Percentiles rank a stretch among this genome's conserved stretches.
These are phyloP conservation scores for Hirtodrosophila trivittata DNA, from an alignment of 2,888 invertebrate genomes.

Conservation along the genomic window DNA sequence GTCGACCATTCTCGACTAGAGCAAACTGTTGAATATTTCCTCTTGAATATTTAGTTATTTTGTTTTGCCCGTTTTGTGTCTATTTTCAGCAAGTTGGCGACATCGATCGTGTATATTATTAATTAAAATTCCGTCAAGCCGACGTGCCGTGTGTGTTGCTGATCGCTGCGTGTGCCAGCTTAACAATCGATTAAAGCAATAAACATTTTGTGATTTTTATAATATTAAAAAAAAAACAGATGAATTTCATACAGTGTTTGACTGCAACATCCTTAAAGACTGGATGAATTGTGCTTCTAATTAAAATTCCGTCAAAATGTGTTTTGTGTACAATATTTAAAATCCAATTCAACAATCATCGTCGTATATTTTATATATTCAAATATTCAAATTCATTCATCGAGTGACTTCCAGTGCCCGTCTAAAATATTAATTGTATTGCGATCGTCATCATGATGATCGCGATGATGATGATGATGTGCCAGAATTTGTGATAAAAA, in stretches of 20 bases:
- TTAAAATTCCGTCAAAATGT: conserved; percentile 18
- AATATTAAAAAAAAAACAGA: neutral
- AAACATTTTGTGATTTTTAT: neutral
- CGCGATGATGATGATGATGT: conserved; percentile 35
- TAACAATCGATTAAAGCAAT: neutral
- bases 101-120: conserved; percentile 69
- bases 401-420: conserved; percentile 48
- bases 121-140: conserved; percentile 73
- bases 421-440: conserved; percentile 49
- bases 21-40: conserved; percentile 1
- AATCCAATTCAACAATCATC: conserved; percentile 50
- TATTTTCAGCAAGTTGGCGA: conserved; percentile 73
- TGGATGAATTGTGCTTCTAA: neutral
- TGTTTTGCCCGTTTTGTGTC: conserved; percentile 52
- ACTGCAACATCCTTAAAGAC: neutral
- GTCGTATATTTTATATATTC: conserved; percentile 50
- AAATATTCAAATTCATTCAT: conserved; percentile 77
- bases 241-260: too few species aligned
- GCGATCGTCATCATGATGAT: conserved; percentile 17
- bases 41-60: conserved; percentile 40
- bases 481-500: conserved; percentile 56
- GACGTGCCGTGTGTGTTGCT: conserved; percentile 14
- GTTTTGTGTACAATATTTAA: conserved; percentile 16
- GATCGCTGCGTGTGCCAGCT: conserved; percentile 10
- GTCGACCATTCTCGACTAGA: neutral